These are phyloP conservation scores for Cottoperca gobio DNA, from an alignment of 2,797 vertebrate genomes.

Conservation along the genomic window DNA sequence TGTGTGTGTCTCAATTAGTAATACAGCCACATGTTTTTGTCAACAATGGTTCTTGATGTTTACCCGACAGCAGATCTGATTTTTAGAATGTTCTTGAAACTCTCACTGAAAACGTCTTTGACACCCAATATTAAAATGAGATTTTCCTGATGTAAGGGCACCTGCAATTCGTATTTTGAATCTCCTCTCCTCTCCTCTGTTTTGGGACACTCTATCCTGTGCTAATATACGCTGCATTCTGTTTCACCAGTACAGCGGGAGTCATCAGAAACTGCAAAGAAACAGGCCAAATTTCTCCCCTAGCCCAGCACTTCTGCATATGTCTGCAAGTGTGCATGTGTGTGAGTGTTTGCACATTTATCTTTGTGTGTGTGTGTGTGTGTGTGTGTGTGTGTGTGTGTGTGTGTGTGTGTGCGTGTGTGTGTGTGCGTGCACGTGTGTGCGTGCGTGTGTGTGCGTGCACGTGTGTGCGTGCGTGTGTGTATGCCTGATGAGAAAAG, in stretches of 20 bases:
- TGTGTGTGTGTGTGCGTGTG: conserved; percentile 49
- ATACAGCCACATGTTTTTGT: conserved; percentile 7
- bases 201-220: conserved; percentile 76
- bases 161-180: neutral
- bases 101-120: neutral
- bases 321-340: conserved; percentile 66
- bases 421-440: conserved; percentile 36
- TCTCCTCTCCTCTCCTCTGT: conserved; percentile 44
- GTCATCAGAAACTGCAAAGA: conserved; percentile 84
- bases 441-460: conserved; percentile 21
- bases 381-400: conserved; percentile 51
- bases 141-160: conserved; percentile 6
- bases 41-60: neutral
- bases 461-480: conserved; percentile 40
- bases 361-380: conserved; percentile 40
- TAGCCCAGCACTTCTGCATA: conserved; percentile 82
- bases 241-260: conserved; percentile 80
- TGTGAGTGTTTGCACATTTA: too few species aligned
- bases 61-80: neutral
- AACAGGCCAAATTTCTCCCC: conserved; percentile 83
- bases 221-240: conserved; percentile 81
- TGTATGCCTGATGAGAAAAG: conserved; percentile 76
- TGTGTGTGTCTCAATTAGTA: conserved; percentile 18
- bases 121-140: neutral
- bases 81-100: neutral